Conservation (phyloP, 2,797 vertebrate genomes). For the Eulemur mongoz region DNA sequence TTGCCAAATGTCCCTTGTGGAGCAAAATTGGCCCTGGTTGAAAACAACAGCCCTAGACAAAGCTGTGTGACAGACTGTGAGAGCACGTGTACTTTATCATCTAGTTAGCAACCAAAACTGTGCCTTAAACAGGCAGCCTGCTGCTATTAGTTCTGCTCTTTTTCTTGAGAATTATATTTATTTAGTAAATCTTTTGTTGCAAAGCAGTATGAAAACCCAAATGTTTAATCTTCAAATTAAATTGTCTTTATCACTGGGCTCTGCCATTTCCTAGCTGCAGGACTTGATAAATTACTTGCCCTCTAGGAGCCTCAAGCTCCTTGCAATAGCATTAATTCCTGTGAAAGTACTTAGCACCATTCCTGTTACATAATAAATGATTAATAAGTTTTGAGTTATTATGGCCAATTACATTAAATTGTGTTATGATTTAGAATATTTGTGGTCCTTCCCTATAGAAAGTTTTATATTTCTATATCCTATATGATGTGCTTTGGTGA, state of each 20-base stretch:
- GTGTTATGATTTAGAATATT: not conserved
- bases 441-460: not conserved
- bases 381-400: not conserved
- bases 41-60: not conserved
- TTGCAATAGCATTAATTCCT: not conserved
- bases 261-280: not conserved
- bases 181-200: not conserved
- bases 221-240: conserved; percentile 24
- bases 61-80: not conserved
- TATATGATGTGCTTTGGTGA: not conserved
- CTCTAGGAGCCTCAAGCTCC: not conserved
- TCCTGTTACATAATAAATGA: not conserved
- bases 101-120: not conserved
- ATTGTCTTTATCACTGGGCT: not conserved
- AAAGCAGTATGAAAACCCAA: not conserved
- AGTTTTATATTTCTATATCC: not conserved
- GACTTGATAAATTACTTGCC: not conserved
- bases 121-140: not conserved
- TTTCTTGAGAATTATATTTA: not conserved
- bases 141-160: not conserved
- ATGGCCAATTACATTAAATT: not conserved
- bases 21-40: not conserved
- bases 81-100: not conserved
- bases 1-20: not conserved
- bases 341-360: not conserved